These are phyloP conservation scores for Oceanites oceanicus DNA, from an alignment of 2,113 vertebrate species.

Conservation along the genomic window DNA sequence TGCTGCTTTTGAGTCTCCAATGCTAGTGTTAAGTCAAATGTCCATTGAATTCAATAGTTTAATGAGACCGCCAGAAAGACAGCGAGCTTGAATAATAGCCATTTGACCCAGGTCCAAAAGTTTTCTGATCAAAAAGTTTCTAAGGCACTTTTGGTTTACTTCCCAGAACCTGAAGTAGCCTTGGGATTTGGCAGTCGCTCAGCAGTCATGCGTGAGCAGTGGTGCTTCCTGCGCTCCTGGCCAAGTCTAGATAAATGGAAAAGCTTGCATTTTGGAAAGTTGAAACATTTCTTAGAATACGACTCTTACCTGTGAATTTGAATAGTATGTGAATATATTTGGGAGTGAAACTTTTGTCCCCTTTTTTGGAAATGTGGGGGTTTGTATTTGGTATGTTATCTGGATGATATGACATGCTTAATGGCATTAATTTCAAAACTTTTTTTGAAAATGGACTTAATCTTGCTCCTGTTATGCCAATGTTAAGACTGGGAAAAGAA, in stretches of 20 bases:
- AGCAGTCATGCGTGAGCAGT: neutral
- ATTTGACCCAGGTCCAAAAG: neutral
- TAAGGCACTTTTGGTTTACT: constrained; percentile 8
- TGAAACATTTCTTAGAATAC: neutral
- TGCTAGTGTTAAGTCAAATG: neutral
- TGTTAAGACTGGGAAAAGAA: neutral
- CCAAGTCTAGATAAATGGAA: neutral
- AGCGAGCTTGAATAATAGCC: neutral
- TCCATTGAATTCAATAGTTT: neutral
- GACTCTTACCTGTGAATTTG: neutral
- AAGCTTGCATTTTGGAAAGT: neutral
- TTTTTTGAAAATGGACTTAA: neutral
- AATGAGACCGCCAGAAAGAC: neutral
- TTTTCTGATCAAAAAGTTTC: constrained; percentile 6
- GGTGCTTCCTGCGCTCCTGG: neutral
- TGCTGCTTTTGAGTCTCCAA: neutral
- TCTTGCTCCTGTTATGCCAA: neutral
- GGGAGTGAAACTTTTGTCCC: neutral
- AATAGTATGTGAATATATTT: neutral
- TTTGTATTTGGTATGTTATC: neutral
- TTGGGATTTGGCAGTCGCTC: constrained; percentile 2
- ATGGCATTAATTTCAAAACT: neutral
- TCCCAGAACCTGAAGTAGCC: constrained; percentile 37
- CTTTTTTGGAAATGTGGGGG: neutral
- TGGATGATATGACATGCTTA: neutral